Percentiles rank a stretch among this genome's conserved stretches.
Conservation (phyloP, 1,140 invertebrate genomes). For the Drosophila azteca region DNA sequence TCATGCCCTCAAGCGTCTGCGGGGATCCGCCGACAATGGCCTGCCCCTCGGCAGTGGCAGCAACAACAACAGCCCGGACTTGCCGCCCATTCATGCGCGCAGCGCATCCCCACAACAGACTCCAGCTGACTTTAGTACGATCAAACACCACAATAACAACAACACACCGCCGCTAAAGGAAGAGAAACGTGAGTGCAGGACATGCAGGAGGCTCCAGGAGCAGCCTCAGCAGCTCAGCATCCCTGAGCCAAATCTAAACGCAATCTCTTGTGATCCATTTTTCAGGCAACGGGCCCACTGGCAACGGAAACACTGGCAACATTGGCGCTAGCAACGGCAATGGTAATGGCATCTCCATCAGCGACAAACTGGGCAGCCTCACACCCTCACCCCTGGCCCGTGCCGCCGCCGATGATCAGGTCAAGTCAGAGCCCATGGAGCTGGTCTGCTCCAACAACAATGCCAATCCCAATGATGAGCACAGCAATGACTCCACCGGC, state of each 20-base stretch:
- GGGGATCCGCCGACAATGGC: slow-evolving; percentile 78
- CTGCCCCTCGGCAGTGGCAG: slow-evolving; percentile 73
- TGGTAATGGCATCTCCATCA: slow-evolving; percentile 77
- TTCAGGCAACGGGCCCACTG: slow-evolving; percentile 56
- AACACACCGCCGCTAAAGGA: slow-evolving; percentile 86
- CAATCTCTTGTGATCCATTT: background rate
- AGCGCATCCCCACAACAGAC: slow-evolving; percentile 85
- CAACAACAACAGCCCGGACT: slow-evolving; percentile 86
- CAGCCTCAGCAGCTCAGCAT: no score
- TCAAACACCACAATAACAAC: slow-evolving; percentile 85
- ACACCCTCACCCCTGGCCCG: slow-evolving; percentile 86
- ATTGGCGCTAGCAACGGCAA: slow-evolving; percentile 84
- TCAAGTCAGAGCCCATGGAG: slow-evolving; percentile 92
- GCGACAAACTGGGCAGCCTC: slow-evolving; percentile 76
- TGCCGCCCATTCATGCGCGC: slow-evolving; percentile 70
- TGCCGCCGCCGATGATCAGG: slow-evolving; percentile 85
- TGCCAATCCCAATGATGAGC: slow-evolving; percentile 84
- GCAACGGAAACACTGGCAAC: slow-evolving; percentile 72
- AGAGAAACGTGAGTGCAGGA: slow-evolving; percentile 73
- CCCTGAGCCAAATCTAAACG: no score
- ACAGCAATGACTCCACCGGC: slow-evolving; percentile 87
- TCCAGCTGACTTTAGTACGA: slow-evolving; percentile 90
- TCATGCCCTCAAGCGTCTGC: slow-evolving; percentile 84
- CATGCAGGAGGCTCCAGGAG: no score
- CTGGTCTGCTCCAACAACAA: slow-evolving; percentile 89